Conservation (phyloP, 2,888 invertebrate species). For the Napeogenes sylphis region DNA sequence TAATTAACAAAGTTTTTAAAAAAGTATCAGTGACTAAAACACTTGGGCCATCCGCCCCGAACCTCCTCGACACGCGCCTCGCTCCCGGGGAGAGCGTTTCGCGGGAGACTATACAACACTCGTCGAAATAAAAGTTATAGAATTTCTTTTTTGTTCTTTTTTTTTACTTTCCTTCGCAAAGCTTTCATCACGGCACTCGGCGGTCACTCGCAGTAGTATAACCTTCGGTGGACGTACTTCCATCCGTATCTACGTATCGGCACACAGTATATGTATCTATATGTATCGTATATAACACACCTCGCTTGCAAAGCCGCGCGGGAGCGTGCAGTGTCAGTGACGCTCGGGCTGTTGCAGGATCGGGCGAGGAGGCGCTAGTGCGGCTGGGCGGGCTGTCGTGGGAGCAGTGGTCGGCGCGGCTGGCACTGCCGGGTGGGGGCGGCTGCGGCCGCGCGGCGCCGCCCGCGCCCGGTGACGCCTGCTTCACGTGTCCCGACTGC, state of each 20-base stretch:
- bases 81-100: constrained; percentile 21
- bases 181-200: constrained; percentile 77
- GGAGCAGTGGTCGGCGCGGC: constrained; percentile 85
- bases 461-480: constrained; percentile 53
- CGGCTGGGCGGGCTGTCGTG: constrained; percentile 83
- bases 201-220: constrained; percentile 72
- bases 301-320: constrained; percentile 39
- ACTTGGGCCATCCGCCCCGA: constrained; percentile 17
- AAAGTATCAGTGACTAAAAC: constrained; percentile 56
- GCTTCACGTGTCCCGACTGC: constrained; percentile 88
- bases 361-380: constrained; percentile 81
- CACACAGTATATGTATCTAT: constrained; percentile 34
- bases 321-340: constrained; percentile 37
- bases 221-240: constrained; percentile 44
- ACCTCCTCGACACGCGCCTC: constrained; percentile 29
- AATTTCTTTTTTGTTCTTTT: constrained; percentile 62
- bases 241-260: constrained; percentile 41
- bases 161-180: constrained; percentile 69
- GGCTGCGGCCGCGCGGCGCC: constrained; percentile 52
- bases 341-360: constrained; percentile 55
- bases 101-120: constrained; percentile 18
- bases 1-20: constrained; percentile 63
- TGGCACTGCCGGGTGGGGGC: constrained; percentile 83
- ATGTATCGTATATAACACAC: constrained; percentile 51
- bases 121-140: constrained; percentile 59